A percentile compares a stretch with the other conserved stretches of the same genome.
Evolutionary conservation across 2,113 vertebrate species (phyloP).

Genomic region (Chiloscyllium plagiosum): DNA sequence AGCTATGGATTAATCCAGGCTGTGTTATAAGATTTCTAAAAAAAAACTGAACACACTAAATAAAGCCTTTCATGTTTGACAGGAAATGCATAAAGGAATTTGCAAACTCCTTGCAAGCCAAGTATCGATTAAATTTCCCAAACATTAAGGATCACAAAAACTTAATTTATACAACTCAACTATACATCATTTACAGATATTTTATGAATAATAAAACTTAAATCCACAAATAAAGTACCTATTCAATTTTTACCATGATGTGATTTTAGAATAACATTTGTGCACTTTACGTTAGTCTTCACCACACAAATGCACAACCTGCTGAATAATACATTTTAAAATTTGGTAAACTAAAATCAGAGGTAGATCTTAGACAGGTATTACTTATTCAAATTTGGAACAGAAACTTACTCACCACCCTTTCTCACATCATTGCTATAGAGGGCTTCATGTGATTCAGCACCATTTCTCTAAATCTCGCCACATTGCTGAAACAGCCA

Average conservation of each 20-base stretch:
- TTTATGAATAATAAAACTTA: neutral
- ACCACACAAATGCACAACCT: neutral
- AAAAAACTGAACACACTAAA: neutral
- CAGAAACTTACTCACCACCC: neutral
- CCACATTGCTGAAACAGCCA: neutral
- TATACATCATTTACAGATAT: neutral
- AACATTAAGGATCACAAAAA: neutral
- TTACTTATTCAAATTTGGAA: neutral
- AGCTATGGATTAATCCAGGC: slow-evolving; percentile 15
- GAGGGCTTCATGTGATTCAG: neutral
- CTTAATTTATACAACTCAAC: neutral
- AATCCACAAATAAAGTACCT: neutral
- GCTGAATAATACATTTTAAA: neutral
- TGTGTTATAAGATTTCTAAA: neutral
- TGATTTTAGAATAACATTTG: neutral
- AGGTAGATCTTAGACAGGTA: neutral
- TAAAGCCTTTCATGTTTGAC: neutral
- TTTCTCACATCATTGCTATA: neutral
- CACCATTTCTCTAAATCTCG: neutral
- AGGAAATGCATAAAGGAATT: neutral
- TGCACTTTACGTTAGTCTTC: neutral
- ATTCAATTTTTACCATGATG: neutral
- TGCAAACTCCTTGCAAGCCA: neutral
- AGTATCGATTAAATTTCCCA: neutral
- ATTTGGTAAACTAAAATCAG: neutral